Conservation (phyloP, 2,888 invertebrate genomes). For the Branchinecta sandiegonensis region DNA sequence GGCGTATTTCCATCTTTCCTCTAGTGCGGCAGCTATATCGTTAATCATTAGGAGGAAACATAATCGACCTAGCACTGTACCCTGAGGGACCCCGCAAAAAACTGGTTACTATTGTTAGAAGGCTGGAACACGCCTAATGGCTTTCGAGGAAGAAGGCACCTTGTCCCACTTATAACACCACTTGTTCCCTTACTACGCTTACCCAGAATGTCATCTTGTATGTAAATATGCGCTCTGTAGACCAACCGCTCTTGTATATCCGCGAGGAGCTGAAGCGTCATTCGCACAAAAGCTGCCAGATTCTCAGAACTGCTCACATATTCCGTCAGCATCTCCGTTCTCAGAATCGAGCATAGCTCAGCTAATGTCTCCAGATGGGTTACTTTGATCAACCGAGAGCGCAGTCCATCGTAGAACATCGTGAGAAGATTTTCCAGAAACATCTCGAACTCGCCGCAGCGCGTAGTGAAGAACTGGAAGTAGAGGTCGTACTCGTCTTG, state of each 20-base stretch:
- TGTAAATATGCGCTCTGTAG: constrained; percentile 83
- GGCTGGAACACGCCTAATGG: no score
- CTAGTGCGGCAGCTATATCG: no score
- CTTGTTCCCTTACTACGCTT: constrained; percentile 38
- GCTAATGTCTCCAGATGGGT: constrained; percentile 94
- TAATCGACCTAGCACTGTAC: no score
- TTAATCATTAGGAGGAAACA: no score
- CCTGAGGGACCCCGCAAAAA: no score
- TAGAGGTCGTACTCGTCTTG: constrained; percentile 87
- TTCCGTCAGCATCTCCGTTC: constrained; percentile 80
- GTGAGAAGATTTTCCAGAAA: constrained; percentile 74
- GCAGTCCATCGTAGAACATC: constrained; percentile 73
- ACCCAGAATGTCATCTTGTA: constrained; percentile 74
- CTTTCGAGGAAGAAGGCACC: no score
- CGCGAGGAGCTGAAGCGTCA: constrained; percentile 66
- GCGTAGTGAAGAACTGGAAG: constrained; percentile 67
- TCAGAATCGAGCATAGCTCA: constrained; percentile 83
- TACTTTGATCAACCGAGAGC: constrained; percentile 88
- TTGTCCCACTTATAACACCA: neutral
- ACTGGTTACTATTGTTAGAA: no score
- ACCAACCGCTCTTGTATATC: constrained; percentile 94
- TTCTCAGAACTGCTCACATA: constrained; percentile 58
- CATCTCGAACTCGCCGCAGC: constrained; percentile 47
- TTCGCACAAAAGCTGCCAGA: constrained; percentile 56
- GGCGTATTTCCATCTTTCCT: no score